Base-by-base conservation (phyloP, 1,140 invertebrate species). In the Pogonus chalceus region DNA sequence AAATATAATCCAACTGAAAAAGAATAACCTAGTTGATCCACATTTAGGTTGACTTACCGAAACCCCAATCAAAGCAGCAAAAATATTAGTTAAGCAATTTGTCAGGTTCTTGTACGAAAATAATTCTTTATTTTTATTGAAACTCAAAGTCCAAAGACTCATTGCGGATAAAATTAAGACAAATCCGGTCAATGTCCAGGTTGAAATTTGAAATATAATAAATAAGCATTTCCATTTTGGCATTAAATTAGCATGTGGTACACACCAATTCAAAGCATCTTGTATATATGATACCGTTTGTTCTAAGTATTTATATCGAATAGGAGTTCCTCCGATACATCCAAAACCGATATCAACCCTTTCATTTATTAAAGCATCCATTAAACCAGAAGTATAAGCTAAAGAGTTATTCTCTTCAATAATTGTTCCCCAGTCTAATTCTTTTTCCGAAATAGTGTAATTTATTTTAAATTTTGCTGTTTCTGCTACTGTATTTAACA, bases 221-320 rank as follows among this genome's bases (percentile, higher is more conserved):
- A 43, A 43, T 4, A 43, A 16, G 18, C 37, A 43, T 43, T 43
- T 43, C 37, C 37, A 43, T 43, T 43, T 43, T 4, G 37, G 37
- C 18, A 10, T 21, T 20, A 20, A 12, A 10, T 23, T 35, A n/a
- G 47, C 56, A 18, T 53, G 55, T 10, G 58, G 56, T 2, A 61
- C 60, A 23, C 60, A 59, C 37, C 54, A 61, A 24, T 35, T 53
- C 9, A 63, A 12, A 1, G 53, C 48, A 23, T 61, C 58, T 9
- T 37, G 48, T 14, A 47, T 53, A 48, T 60, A 57, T 10, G 57
- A 52, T 43, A 43, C 18, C 0, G 54, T 52, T 23, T 55, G 39
- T 10, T 57, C 31, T 52, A 52, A 60, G 52, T 53, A 43, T 9
- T 24, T 20, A 1, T 20, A 47, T 31, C 53, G 53, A 31, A 31